These are phyloP conservation scores for Pseudochromis fuscus DNA, from an alignment of 2,797 vertebrate species.

Conservation along the genomic window DNA sequence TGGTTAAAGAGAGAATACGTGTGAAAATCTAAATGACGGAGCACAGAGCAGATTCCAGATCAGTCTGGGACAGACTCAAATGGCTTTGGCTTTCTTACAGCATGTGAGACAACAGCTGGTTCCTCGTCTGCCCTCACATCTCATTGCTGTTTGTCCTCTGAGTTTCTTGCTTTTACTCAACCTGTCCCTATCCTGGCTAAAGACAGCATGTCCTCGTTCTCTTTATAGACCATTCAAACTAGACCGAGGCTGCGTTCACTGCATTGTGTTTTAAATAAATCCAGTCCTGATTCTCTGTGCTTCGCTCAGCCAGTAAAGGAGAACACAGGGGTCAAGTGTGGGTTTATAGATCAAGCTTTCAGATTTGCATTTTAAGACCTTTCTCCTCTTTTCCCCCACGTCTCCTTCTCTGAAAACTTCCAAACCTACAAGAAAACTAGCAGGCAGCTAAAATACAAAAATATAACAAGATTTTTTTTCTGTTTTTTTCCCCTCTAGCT, in stretches of 20 bases:
- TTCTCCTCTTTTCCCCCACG: constrained; percentile 22
- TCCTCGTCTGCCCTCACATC: constrained; percentile 29
- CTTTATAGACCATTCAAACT: constrained; percentile 41
- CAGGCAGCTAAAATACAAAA: constrained; percentile 91
- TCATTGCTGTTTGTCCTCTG: constrained; percentile 8
- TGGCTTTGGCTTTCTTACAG: constrained; percentile 56
- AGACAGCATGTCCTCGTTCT: constrained; percentile 39
- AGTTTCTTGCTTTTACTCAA: constrained; percentile 25
- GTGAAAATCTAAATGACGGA: constrained; percentile 18
- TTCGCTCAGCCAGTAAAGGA: constrained; percentile 39
- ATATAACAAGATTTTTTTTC: constrained; percentile 91
- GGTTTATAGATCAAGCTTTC: constrained; percentile 17
- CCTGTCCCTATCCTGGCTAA: constrained; percentile 20
- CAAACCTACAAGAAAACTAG: constrained; percentile 75
- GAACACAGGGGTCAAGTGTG: constrained; percentile 33
- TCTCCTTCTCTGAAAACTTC: constrained; percentile 45
- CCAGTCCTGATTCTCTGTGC: constrained; percentile 38
- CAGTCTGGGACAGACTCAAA: constrained; percentile 42
- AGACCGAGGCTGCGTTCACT: constrained; percentile 38
- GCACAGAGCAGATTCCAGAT: constrained; percentile 51
- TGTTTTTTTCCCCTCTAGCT: constrained; percentile 65
- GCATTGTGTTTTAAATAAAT: constrained; percentile 51
- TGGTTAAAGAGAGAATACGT: constrained; percentile 7
- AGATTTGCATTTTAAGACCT: constrained; percentile 22
- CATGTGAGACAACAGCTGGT: constrained; percentile 27